Evolutionary conservation across 2,113 vertebrate genomes (phyloP).

Genomic region (Progne subis): DNA sequence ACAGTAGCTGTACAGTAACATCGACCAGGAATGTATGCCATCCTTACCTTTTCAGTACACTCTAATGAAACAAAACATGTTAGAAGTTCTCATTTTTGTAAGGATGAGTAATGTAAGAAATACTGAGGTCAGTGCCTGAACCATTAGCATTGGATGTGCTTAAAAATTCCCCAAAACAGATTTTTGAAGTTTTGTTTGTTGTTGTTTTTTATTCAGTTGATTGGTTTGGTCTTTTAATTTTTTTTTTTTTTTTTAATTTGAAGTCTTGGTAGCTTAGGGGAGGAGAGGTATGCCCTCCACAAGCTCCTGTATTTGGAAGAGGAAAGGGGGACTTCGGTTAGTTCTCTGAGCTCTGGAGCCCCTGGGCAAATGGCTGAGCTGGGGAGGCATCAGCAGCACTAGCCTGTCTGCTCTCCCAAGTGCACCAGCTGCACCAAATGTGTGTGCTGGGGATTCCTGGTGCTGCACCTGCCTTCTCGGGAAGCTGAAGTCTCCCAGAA

Average conservation of each 20-base stretch:
- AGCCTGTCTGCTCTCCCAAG: neutral
- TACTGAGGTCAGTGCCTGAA: neutral
- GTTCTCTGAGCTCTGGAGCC: neutral
- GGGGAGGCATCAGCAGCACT: neutral
- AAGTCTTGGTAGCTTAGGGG: neutral
- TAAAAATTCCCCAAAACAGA: neutral
- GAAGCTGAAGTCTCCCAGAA: neutral
- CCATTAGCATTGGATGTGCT: neutral
- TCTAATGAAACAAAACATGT: neutral
- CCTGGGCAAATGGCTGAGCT: neutral
- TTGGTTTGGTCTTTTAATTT: neutral
- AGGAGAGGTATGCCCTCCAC: neutral
- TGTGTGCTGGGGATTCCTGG: neutral
- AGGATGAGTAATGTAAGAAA: neutral
- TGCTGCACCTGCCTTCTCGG: neutral
- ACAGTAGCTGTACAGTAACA: neutral
- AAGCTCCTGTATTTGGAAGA: neutral
- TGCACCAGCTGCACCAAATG: accelerated
- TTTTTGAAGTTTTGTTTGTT: neutral
- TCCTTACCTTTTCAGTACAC: neutral
- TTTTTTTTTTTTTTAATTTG: neutral
- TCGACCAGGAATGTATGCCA: neutral
- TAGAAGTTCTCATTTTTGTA: neutral
- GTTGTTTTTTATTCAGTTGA: neutral
- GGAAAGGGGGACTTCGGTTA: neutral